Evolutionary conservation across 1,140 invertebrate genomes (phyloP), one percentile per base, ranked within the genome.

Genomic region (Scaptomyza montana): DNA sequence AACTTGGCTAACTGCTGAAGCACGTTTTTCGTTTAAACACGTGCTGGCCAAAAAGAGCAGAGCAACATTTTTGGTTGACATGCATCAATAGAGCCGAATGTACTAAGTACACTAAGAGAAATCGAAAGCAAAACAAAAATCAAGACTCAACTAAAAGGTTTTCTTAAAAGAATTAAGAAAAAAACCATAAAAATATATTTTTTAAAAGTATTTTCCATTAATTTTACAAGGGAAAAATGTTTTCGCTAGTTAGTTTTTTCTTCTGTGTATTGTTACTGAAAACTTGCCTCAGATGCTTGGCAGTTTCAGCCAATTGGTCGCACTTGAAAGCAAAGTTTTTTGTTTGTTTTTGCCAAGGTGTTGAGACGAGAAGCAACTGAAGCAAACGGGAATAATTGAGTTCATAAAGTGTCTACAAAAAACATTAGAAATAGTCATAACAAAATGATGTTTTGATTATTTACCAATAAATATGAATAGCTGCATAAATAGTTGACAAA

Each of bases 21-120:
- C 84, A 89, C 84, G 84, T 89, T 84, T 77, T 87, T 74, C 84
- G 82, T 87, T 89, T 79, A 79, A 77, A 66, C 76, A 62, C 77
- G 64, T 62, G 59, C 60, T 76, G 63, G 50, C 67, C 75, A 57
- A 81, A 72, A 55, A 55, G 66, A 70, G 68, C 57, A 49, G 59
- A 73, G 8, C 33, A 69, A 77, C 76, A 89, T 66, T 61, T 62
- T 45, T 59, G 62, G 66, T 89, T 87, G 79, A 84, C 73, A 89
- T 78, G 78, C 75, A 89, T 77, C 74, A 59, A 76, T 55, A 72
- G 78, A 78, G 41, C 28, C 13, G 16, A 4, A 33, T 30, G 30
- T 51, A 16, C 36, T 43, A 3, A 43, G 39, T 39, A 39, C 36
- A 39, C 36, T 10, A 9, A 10, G 12, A 36, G 9, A 36, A 36